Conservation (phyloP, 2,797 vertebrate species). For the Luscinia luscinia region DNA sequence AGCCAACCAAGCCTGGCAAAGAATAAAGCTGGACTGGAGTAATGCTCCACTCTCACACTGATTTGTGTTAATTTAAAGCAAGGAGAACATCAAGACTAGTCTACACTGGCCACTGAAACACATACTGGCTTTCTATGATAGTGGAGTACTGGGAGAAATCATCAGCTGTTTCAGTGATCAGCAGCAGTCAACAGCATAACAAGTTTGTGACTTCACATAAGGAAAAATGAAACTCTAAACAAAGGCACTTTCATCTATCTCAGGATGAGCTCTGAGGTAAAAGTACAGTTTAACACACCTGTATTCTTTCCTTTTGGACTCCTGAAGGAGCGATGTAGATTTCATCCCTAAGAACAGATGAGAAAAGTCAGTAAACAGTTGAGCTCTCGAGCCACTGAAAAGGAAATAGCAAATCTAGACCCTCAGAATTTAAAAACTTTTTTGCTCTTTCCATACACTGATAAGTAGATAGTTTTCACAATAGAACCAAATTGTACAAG, state of each 20-base stretch:
- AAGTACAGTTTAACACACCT: constrained; percentile 77
- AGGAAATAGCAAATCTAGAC: background rate
- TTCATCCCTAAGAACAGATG: constrained; percentile 78
- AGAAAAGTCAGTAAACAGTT: background rate
- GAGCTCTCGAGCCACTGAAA: background rate
- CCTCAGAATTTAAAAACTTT: background rate
- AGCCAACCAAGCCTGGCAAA: background rate
- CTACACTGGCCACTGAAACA: background rate
- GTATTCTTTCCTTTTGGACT: constrained; percentile 96
- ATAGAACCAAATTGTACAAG: background rate
- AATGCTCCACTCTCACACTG: background rate
- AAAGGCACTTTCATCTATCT: background rate
- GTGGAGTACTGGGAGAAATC: background rate
- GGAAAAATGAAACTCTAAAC: background rate
- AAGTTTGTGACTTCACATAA: background rate
- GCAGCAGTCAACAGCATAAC: background rate
- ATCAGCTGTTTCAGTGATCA: background rate
- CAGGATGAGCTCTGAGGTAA: background rate
- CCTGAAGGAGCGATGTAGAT: constrained; percentile 97
- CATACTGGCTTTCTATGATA: background rate
- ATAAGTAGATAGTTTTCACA: background rate
- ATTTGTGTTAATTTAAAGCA: background rate
- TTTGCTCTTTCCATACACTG: background rate
- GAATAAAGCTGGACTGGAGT: background rate
- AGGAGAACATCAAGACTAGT: background rate